Base-by-base conservation (phyloP, 2,888 invertebrate genomes). In the Habrosyne pyritoides region DNA sequence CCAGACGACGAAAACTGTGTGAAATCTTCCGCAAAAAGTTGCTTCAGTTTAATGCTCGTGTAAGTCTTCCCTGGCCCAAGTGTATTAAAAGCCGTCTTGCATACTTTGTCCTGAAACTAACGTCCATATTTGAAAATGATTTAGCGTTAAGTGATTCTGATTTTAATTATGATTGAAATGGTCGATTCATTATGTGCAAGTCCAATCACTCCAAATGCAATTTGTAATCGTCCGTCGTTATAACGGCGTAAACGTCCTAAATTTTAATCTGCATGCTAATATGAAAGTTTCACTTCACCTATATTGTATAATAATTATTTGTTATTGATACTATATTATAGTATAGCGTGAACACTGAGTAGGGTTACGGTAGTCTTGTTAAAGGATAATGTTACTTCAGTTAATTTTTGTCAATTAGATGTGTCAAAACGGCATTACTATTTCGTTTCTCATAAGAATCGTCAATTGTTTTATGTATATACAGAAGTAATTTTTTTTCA, bases 121-220 rank as follows among this genome's bases (percentile, higher is more conserved):
- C 91, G 91, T 92, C 91, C 91, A 91, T 91, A 88, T 89, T 87
- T 84, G 81, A 85, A 83, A 87, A 89, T 89, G 83, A 86, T 89
- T 90, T 88, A 91, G 91, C 84, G 66, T 89, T 91, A 91, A 87
- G 91, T 87, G 75, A 83, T 81, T 81, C 82, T 86, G 76, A 78
- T 83, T 87, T 84, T 63, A 75, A 77, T 79, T 73, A 75, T 79
- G 70, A 68, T 71, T 71, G 72, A 63, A 74, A 71, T 54, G 56
- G 63, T 63, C 57, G 65, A 61, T 67, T 75, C 69, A 66, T 75
- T 78, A 77, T 75, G 68, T 81, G 78, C 77, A 71, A 76, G 79
- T 79, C 79, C 79, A 81, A 52, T 67, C 42, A 18, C 42, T 75
- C 68, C 72, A 71, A 75, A 73, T 73, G 62, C 66, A 70, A 61